A percentile compares a stretch with the other conserved stretches of the same genome.
Conservation (phyloP, 2,888 invertebrate genomes). For the Quadriops clusia region DNA sequence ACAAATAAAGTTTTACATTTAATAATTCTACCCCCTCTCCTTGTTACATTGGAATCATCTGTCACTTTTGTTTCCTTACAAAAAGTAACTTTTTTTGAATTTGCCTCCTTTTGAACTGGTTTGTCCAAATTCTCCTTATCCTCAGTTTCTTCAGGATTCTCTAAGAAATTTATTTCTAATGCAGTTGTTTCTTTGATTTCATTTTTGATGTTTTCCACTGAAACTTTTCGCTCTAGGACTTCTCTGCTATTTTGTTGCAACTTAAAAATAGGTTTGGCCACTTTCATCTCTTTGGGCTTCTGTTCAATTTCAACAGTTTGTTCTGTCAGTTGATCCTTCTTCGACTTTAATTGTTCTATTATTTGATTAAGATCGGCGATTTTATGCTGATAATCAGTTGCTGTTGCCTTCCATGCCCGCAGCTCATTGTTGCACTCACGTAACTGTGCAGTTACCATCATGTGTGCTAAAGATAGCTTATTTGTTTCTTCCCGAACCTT, state of each 20-base stretch:
- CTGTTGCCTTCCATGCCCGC: constrained; percentile 16
- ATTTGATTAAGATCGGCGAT: constrained; percentile 10
- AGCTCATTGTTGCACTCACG: constrained; percentile 18
- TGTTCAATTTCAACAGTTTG: neutral
- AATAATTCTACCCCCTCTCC: too few species aligned
- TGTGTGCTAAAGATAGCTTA: constrained; percentile 12
- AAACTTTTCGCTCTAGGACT: too few species aligned
- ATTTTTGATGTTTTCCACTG: neutral
- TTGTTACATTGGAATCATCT: too few species aligned
- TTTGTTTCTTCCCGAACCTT: constrained; percentile 13
- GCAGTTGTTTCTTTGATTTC: too few species aligned
- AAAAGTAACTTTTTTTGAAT: too few species aligned
- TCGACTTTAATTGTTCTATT: constrained; percentile 4
- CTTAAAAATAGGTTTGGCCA: too few species aligned
- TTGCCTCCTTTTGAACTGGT: constrained; percentile 4
- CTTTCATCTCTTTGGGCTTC: neutral
- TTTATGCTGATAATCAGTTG: constrained; percentile 13
- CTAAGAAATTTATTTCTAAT: too few species aligned
- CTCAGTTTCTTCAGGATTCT: neutral
- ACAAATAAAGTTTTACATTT: too few species aligned
- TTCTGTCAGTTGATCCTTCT: neutral
- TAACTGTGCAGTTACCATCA: constrained; percentile 13
- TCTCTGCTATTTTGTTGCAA: too few species aligned
- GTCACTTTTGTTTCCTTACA: too few species aligned
- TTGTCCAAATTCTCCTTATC: constrained; percentile 1